Conservation (phyloP, 1,140 invertebrate genomes). For the Cyclina sinensis region DNA sequence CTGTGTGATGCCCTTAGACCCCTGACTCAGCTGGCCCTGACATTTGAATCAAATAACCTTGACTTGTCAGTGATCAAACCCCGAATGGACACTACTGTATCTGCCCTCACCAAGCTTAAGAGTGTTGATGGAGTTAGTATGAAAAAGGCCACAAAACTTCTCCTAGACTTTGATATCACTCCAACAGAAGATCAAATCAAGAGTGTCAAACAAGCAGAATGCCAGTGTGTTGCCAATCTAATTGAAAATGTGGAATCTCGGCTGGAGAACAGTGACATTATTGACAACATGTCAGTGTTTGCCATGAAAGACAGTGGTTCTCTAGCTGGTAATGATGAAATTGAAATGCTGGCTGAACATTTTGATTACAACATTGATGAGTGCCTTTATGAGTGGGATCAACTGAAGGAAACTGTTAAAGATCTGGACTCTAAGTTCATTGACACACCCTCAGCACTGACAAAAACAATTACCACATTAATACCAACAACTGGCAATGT, state of each 20-base stretch:
- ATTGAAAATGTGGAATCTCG: background rate
- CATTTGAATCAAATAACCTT: background rate
- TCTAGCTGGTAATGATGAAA: slow-evolving; percentile 1
- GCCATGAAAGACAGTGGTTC: background rate
- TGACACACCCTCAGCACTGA: background rate
- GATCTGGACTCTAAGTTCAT: background rate
- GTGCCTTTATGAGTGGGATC: background rate
- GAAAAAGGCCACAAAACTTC: background rate
- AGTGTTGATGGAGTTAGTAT: background rate
- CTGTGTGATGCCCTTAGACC: too few species aligned
- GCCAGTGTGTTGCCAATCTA: background rate
- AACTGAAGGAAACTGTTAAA: background rate
- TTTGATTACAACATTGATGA: background rate
- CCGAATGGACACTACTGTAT: background rate
- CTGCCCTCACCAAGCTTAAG: background rate
- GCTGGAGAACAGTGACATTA: background rate
- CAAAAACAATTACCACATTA: background rate
- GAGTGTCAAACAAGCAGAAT: background rate
- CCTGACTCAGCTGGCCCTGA: background rate
- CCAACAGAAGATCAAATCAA: background rate
- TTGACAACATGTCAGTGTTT: background rate
- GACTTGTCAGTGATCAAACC: slow-evolving; percentile 6
- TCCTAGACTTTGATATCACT: background rate
- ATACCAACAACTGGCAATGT: background rate
- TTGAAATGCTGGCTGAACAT: background rate